Base-by-base conservation (phyloP, 2,888 invertebrate species). In the Eupithecia abbreviata region DNA sequence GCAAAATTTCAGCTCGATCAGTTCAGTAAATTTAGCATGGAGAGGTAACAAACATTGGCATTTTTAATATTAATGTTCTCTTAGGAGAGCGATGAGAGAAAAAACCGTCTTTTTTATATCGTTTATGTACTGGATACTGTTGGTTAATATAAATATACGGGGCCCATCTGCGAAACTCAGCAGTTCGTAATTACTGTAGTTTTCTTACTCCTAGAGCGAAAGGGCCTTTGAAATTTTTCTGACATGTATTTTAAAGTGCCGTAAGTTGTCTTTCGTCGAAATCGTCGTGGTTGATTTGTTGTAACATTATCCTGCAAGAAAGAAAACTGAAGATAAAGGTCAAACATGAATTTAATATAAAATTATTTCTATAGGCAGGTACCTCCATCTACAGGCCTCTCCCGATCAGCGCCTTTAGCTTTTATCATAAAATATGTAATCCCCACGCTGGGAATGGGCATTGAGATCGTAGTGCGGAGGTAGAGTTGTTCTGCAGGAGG, bases 171-270 rank as follows among this genome's bases (percentile, higher is more conserved):
- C 2, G 55, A 55, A n/a, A 42, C 15, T 66, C 71, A 74, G 51
- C 70, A 47, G 15, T 77, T 55, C 70, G 42, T 66, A 58, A 18
- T n/a, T 12, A 18, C 12, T 67, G 67, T n/a, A 3, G 43, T 13
- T 10, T n/a, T 45, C 43, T 68, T 42, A 13, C 15, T 75, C 72
- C 74, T 78, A 2, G 51, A 18, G 18, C 69, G 66, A 45, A 88
- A 76, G 67, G 79, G 86, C 47, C 81, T 76, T 72, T 87, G 87
- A 3, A 88, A 71, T 76, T 78, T 88, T 3, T 79, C 82, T 0
- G 86, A 84, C 83, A 87, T 83, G 12, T 78, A 78, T 73, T 81
- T 83, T 49, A 69, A 12, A n/a, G 47, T 47, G 6, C 18, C 47
- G 71, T 87, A 82, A 9, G 83, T 82, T 3, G 78, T 84, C 65